Evolutionary conservation across 2,113 vertebrate species (phyloP).

Genomic region (Brachionichthys hirsutus): DNA sequence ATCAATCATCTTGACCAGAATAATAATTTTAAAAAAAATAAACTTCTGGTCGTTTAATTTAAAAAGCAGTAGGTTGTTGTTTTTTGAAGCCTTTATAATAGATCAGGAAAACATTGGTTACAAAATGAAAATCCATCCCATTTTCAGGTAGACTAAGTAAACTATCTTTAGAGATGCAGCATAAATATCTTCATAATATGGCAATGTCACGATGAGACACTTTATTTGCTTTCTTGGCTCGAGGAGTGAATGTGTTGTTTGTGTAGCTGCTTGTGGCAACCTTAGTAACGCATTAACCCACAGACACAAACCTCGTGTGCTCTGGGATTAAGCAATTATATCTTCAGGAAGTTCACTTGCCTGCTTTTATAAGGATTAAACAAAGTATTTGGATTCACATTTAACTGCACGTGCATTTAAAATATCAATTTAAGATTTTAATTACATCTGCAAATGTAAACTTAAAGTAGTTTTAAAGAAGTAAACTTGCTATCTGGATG

Average conservation of each 20-base stretch:
- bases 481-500: slow-evolving; percentile 2
- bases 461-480: neutral
- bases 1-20: no score
- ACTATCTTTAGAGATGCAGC: neutral
- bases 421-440: slow-evolving; percentile 4
- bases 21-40: no score
- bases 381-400: neutral
- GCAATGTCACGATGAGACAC: neutral
- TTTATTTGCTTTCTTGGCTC: slow-evolving; percentile 12
- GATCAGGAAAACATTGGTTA: slow-evolving; percentile 1
- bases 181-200: slow-evolving; percentile 1
- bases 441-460: slow-evolving; percentile 3
- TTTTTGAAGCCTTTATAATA: neutral
- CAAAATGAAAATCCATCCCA: neutral
- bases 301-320: neutral
- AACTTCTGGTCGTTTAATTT: neutral
- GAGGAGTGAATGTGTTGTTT: slow-evolving; percentile 6
- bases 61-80: slow-evolving; percentile 23
- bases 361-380: neutral
- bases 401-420: neutral
- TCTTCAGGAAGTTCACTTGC: slow-evolving; percentile 3
- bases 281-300: slow-evolving; percentile 3
- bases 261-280: slow-evolving; percentile 8
- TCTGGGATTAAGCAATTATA: neutral
- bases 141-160: slow-evolving; percentile 3